These are phyloP conservation scores for Bellardia pandia DNA, from an alignment of 2,888 invertebrate species.

Conservation along the genomic window DNA sequence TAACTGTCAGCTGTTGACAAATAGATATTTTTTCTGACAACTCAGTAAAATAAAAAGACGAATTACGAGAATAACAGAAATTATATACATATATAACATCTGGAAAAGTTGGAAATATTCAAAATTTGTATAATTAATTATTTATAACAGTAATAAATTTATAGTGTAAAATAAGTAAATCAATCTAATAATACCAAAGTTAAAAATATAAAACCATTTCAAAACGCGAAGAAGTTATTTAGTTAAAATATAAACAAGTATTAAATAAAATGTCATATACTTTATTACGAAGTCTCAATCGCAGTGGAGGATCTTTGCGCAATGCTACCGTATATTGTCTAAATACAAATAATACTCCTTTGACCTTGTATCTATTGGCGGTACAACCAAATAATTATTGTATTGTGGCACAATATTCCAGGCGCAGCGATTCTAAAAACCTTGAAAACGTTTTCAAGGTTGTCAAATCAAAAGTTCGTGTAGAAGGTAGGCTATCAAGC, in stretches of 20 bases:
- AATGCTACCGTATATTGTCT: constrained; percentile 62
- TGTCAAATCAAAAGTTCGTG: constrained; percentile 78
- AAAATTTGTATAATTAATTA: constrained; percentile 14
- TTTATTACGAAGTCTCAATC: constrained; percentile 72
- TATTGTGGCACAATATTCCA: constrained; percentile 75
- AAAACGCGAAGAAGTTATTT: constrained; percentile 43
- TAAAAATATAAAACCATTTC: constrained; percentile 25
- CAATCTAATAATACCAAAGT: constrained; percentile 20
- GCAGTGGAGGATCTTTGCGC: constrained; percentile 62
- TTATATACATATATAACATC: constrained; percentile 22
- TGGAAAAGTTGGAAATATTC: background rate
- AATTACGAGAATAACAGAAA: constrained; percentile 30
- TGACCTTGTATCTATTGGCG: constrained; percentile 52
- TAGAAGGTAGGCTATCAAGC: constrained; percentile 76
- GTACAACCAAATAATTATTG: constrained; percentile 57
- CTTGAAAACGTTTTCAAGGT: constrained; percentile 78
- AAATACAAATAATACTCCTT: constrained; percentile 49
- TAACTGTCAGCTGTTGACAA: background rate
- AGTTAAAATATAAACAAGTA: constrained; percentile 5
- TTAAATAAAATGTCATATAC: constrained; percentile 73
- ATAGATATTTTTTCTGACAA: constrained; percentile 20
- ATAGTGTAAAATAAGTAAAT: constrained; percentile 54
- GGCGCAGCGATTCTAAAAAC: constrained; percentile 78
- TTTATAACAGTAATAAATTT: constrained; percentile 30
- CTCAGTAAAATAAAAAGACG: constrained; percentile 2